A percentile compares a stretch with the other conserved stretches of the same genome.
phyloP scores from a whole-genome alignment of 2,888 invertebrate genomes.

The Agrilus biguttatus region DNA sequence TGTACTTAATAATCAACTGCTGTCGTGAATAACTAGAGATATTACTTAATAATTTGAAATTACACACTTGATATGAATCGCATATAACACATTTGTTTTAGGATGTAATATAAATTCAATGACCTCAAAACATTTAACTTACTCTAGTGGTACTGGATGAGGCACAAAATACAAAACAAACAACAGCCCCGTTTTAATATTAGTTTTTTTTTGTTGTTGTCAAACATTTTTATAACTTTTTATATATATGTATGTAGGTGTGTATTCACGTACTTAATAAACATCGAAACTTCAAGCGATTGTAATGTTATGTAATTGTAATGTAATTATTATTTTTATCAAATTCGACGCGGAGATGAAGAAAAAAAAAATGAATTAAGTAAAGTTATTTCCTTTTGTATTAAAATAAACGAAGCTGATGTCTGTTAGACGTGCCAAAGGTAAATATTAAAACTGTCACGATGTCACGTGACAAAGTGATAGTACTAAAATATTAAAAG shows the following conservation, averaged over 20 bases:
- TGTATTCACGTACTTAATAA: not conserved
- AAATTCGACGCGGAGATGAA: too few species aligned
- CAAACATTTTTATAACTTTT: not conserved
- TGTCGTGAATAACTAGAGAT: slow-evolving; percentile 1
- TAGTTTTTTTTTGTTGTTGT: not conserved
- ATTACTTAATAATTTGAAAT: slow-evolving; percentile 15
- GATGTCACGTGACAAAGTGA: slow-evolving; percentile 26
- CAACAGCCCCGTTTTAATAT: not conserved
- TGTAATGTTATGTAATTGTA: too few species aligned
- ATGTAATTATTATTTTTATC: too few species aligned
- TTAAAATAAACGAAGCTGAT: too few species aligned
- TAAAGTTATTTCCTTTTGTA: too few species aligned
- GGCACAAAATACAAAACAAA: slow-evolving; percentile 9
- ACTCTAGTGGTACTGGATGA: slow-evolving; percentile 27
- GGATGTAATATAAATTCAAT: slow-evolving; percentile 34
- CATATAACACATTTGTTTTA: slow-evolving; percentile 31
- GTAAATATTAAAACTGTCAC: slow-evolving; percentile 32
- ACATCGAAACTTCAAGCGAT: not conserved
- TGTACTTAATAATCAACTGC: slow-evolving; percentile 21
- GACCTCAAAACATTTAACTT: slow-evolving; percentile 35
- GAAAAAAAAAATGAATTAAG: too few species aligned
- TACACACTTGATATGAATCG: slow-evolving; percentile 35
- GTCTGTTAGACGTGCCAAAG: slow-evolving; percentile 8
- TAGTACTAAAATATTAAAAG: slow-evolving; percentile 35
- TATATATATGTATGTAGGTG: not conserved